Base-by-base conservation (phyloP, 2,113 vertebrate genomes). In the Callaeas wilsoni region DNA sequence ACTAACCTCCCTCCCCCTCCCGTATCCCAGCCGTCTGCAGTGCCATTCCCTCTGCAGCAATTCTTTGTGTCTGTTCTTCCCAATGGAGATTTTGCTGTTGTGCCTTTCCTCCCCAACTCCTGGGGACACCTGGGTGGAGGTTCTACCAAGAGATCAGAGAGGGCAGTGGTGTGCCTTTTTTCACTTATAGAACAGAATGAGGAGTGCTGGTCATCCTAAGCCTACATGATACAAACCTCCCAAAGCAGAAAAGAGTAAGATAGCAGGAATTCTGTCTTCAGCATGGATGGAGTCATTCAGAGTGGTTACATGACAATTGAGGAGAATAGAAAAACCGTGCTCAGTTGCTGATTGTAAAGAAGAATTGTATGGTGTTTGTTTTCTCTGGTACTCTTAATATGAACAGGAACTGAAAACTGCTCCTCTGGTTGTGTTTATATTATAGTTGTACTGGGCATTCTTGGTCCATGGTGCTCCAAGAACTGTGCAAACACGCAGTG, bases 21-120 rank as follows among this genome's bases (percentile, higher is more conserved):
- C 12, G 2, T 16, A 50, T 37, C 49, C 46, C 70, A 84, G 16
- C 21, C 29, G 21, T 63, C 63, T 39, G 53, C 0, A 0, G 13
- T 52, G 73, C 59, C 44, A 2, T 83, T 78, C 33, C 41, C n/a
- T 63, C 81, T 69, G 62, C 62, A 52, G 57, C 57, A 65, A 6
- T 57, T 42, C 7, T 63, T 87, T 35, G 68, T 68, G 33, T 63
- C 56, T 55, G 63, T 47, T 56, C 50, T 47, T 79, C 25, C 27
- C 65, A 50, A 3, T 0, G 1, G 50, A 67, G 41, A 33, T 59
- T 83, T 86, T 59, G n/a, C 35, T 49, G 2, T 13, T 47, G 20
- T 21, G 18, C 41, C n/a, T 76, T 64, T 65, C 13, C 63, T 87
- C 41, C 21, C 33, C 3, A 13, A 4, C 8, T 57, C 20, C 32